Conservation (phyloP, 2,888 invertebrate species). For the Ectobius pallidus region DNA sequence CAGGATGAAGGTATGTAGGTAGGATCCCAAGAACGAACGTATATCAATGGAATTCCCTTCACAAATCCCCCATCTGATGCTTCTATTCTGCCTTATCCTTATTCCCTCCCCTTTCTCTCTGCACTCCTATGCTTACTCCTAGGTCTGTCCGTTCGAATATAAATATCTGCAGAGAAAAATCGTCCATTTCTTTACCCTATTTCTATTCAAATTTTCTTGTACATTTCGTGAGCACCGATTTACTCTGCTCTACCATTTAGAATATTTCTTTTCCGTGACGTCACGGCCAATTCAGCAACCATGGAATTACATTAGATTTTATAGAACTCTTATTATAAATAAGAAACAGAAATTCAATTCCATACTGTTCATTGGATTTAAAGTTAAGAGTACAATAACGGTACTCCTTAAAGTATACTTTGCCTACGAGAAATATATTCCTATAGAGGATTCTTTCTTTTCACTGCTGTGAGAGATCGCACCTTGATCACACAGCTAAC, state of each 20-base stretch:
- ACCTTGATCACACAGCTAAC: too few species aligned
- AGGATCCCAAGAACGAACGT: slow-evolving; percentile 16
- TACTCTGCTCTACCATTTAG: slow-evolving; percentile 30
- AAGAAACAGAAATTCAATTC: too few species aligned
- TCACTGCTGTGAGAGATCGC: too few species aligned
- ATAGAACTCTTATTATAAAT: too few species aligned
- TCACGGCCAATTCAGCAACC: slow-evolving; percentile 33
- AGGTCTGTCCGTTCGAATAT: slow-evolving; percentile 19
- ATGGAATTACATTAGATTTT: too few species aligned
- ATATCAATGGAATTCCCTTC: slow-evolving; percentile 39
- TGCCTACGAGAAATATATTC: too few species aligned
- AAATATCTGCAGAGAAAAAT: slow-evolving; percentile 9
- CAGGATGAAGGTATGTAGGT: not conserved
- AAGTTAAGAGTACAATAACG: too few species aligned
- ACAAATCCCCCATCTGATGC: slow-evolving; percentile 36
- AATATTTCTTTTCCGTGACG: slow-evolving; percentile 35
- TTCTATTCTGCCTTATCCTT: slow-evolving; percentile 12
- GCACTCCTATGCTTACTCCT: slow-evolving; percentile 1
- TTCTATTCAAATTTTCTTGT: slow-evolving; percentile 40
- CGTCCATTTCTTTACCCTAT: slow-evolving; percentile 33
- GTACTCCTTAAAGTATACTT: too few species aligned
- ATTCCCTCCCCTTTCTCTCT: slow-evolving; percentile 3
- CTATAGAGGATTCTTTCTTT: too few species aligned
- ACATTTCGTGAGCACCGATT: slow-evolving; percentile 35
- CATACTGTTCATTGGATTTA: too few species aligned